phyloP scores from a whole-genome alignment of 2,797 vertebrate species.

The Kryptolebias ocellatus region DNA sequence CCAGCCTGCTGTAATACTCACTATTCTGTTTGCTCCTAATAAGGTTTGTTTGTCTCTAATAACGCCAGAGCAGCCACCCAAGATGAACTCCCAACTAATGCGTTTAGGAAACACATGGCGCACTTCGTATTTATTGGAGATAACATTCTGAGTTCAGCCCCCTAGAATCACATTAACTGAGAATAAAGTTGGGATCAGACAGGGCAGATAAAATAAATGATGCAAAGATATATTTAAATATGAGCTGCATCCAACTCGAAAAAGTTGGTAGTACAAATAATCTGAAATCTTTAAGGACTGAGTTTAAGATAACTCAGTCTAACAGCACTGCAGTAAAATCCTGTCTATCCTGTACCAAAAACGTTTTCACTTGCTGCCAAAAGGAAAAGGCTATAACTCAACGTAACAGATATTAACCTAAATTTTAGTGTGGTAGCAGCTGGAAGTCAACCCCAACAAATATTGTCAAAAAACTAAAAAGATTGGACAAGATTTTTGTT shows the following conservation, averaged over 20 bases:
- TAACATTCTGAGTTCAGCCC: slow-evolving; percentile 31
- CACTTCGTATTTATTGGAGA: slow-evolving; percentile 26
- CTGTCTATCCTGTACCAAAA: no score
- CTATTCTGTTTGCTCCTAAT: background rate
- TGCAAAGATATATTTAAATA: background rate
- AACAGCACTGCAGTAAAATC: background rate
- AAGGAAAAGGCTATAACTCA: no score
- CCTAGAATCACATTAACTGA: slow-evolving; percentile 39
- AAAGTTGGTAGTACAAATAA: background rate
- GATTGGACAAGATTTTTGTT: no score
- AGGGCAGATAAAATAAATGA: background rate
- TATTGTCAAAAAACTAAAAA: no score
- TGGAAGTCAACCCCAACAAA: no score
- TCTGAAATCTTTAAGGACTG: no score
- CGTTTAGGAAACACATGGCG: slow-evolving; percentile 37
- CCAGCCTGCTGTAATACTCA: no score
- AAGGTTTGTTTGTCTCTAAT: slow-evolving; percentile 22
- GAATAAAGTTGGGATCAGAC: slow-evolving; percentile 28
- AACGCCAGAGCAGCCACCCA: slow-evolving; percentile 18
- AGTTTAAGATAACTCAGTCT: no score
- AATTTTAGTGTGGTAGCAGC: no score
- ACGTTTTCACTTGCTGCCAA: no score
- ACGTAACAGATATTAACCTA: no score
- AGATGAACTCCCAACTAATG: slow-evolving; percentile 23
- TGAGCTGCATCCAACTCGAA: background rate